Conservation (phyloP, 2,113 vertebrate genomes). For the Mus musculus region DNA sequence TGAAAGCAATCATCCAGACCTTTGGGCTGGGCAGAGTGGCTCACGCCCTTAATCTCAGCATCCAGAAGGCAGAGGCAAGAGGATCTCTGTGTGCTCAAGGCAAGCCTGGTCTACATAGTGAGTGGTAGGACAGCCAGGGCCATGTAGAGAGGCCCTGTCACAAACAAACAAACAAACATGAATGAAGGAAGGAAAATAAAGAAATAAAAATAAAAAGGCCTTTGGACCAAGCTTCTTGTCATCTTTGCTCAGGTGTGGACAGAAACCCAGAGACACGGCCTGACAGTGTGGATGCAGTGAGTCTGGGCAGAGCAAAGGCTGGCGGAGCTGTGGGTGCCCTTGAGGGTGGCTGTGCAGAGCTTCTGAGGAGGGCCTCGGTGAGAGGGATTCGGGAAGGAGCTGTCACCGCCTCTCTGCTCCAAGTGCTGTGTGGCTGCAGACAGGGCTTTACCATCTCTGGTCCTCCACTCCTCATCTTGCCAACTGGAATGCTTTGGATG, state of each 20-base stretch:
- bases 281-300: not conserved
- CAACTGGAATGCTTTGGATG: not conserved
- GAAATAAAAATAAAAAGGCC: not conserved
- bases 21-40: not conserved
- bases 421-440: not conserved
- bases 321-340: too few species aligned
- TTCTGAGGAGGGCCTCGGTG: not conserved
- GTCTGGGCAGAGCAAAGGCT: accelerated
- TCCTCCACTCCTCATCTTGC: accelerated
- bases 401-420: not conserved
- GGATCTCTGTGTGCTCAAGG: not conserved
- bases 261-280: not conserved
- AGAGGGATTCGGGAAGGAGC: not conserved
- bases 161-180: not conserved
- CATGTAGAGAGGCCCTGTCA: not conserved
- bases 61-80: not conserved
- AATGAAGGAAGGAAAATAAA: not conserved
- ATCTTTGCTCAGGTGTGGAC: not conserved
- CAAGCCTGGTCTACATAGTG: not conserved
- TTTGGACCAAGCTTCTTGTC: not conserved
- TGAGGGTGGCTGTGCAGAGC: not conserved
- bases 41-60: not conserved
- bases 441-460: not conserved
- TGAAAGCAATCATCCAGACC: not conserved
- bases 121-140: not conserved